Evolutionary conservation across 2,797 vertebrate species (phyloP).

Genomic region (Neosalanx taihuensis): DNA sequence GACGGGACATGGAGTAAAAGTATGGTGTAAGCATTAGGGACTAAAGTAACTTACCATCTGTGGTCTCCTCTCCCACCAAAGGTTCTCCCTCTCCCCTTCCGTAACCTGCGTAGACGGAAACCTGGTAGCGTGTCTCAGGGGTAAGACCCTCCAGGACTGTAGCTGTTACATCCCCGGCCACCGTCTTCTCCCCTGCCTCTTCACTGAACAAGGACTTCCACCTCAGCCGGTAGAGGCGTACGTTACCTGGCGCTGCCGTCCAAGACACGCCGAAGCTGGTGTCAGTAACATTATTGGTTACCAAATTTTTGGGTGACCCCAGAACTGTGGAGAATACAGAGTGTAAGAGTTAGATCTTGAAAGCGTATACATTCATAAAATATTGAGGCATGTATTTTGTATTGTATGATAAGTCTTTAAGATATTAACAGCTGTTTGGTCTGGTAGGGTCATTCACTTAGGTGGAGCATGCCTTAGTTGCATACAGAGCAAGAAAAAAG

Average conservation of each 20-base stretch:
- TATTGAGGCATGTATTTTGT: no score
- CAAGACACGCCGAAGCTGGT: constrained; percentile 86
- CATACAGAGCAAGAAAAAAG: constrained; percentile 33
- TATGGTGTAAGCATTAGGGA: constrained; percentile 45
- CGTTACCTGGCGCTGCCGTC: constrained; percentile 89
- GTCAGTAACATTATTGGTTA: constrained; percentile 90
- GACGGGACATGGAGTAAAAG: not conserved
- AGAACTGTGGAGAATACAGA: constrained; percentile 72
- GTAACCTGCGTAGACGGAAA: constrained; percentile 89
- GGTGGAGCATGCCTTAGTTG: constrained; percentile 35
- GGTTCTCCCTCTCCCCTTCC: constrained; percentile 87
- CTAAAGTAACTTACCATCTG: constrained; percentile 80
- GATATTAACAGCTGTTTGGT: constrained; percentile 2
- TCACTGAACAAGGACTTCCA: constrained; percentile 91
- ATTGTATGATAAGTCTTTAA: not conserved
- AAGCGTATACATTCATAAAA: not conserved
- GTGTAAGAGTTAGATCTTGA: not conserved
- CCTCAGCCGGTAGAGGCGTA: constrained; percentile 82
- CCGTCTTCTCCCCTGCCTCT: constrained; percentile 82
- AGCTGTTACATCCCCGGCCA: constrained; percentile 77
- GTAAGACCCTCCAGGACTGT: constrained; percentile 86
- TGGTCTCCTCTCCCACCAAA: constrained; percentile 88
- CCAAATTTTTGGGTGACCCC: constrained; percentile 86
- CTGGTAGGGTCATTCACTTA: constrained; percentile 19
- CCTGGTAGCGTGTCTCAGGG: constrained; percentile 91